phyloP scores from a whole-genome alignment of 2,797 vertebrate genomes.

The Acipenser transmontanus region DNA sequence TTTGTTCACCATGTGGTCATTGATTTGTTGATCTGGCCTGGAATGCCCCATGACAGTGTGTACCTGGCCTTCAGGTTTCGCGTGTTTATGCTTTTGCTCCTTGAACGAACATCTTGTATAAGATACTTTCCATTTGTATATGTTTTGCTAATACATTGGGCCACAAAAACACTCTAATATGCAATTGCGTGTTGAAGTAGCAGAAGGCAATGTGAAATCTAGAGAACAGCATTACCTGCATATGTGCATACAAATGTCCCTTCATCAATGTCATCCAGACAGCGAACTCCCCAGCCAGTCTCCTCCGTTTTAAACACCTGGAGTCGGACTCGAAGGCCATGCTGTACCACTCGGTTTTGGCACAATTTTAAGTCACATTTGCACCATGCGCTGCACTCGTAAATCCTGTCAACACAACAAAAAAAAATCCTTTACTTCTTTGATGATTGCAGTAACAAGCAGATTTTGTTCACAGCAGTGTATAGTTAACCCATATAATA shows the following conservation, averaged over 20 bases:
- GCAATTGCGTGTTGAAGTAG: too few species aligned
- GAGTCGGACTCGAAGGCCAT: conserved; percentile 76
- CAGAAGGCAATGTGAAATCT: too few species aligned
- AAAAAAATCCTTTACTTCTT: too few species aligned
- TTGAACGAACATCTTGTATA: too few species aligned
- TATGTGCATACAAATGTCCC: conserved; percentile 88
- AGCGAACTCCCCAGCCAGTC: conserved; percentile 85
- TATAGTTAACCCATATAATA: background rate
- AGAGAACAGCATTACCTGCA: conserved; percentile 60
- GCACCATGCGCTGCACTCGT: conserved; percentile 83
- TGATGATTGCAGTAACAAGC: background rate
- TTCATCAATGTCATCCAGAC: conserved; percentile 81
- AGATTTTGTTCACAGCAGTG: background rate
- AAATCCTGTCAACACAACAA: conserved; percentile 57
- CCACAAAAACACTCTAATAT: too few species aligned
- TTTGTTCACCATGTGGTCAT: too few species aligned
- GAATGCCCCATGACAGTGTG: too few species aligned
- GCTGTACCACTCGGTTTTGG: conserved; percentile 88
- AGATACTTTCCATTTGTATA: too few species aligned
- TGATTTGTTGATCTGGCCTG: too few species aligned
- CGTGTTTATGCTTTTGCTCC: too few species aligned
- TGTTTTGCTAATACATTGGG: too few species aligned
- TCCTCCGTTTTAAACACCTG: conserved; percentile 80
- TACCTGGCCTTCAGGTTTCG: too few species aligned
- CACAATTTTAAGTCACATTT: conserved; percentile 69